Evolutionary conservation across 2,797 vertebrate genomes (phyloP), one percentile per base, ranked within the genome.

Genomic region (Synanceia verrucosa): DNA sequence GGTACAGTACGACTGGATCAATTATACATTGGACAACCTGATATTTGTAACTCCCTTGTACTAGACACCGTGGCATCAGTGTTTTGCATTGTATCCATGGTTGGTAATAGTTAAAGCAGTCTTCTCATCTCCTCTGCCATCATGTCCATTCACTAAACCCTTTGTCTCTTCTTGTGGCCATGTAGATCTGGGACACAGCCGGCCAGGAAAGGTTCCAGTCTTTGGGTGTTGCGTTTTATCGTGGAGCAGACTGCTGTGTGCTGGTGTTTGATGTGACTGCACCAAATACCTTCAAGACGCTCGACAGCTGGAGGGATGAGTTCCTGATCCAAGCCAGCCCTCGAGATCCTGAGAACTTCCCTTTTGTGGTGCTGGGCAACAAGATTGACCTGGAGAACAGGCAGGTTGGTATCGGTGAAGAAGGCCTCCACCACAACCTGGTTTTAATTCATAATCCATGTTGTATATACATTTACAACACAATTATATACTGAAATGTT

Each of bases 301-400:
- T 97, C 5, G 96, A 97, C 88, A 97, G 96, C 90, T 97, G 96
- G 96, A 94, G 96, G 84, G 96, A 97, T 5, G 96, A 97, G 78
- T 97, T 97, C 79, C 95, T 97, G 81, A 96, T 97, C 90, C 96
- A 97, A 87, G 96, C 96, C 85, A 96, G 96, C 79, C 96, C 96
- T 36, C 92, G 95, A 37, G 96, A 97, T 85, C 96, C 96, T 0
- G 96, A 97, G 87, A 97, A 96, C 90, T 98, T 97, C 80, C 96
- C 96, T 55, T 97, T 98, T 29, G 96, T 98, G 79, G 96, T 97
- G 73, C 88, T 97, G 89, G 96, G 96, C 85, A 98, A 97, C 91
- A 97, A 98, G 94, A 96, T 96, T 76, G 96, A 98, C 92, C 88
- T 97, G 85, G 96, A 98, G 92, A 98, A 96, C 84, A 96, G 96